Percentiles rank a stretch among this genome's conserved stretches.
Conservation (phyloP, 2,888 invertebrate genomes). For the Pedicia rivosa region DNA sequence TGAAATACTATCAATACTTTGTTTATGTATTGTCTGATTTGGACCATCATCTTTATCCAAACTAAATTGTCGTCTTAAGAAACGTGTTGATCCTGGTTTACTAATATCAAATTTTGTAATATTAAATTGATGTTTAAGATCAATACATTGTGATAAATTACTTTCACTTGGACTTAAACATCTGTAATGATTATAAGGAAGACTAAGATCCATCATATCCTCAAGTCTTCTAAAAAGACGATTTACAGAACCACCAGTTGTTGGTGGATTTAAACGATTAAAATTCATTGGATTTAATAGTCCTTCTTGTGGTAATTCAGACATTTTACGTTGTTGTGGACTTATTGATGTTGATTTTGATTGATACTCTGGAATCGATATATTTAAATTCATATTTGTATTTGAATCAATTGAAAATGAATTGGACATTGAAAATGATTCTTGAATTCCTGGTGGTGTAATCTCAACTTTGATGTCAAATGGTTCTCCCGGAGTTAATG, state of each 20-base stretch:
- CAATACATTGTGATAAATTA: conserved; percentile 27
- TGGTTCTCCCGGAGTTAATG: conserved; percentile 25
- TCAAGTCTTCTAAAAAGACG: conserved; percentile 30
- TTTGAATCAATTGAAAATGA: conserved; percentile 30
- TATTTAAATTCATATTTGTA: conserved; percentile 21
- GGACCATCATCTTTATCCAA: conserved; percentile 48
- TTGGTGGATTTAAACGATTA: conserved; percentile 21
- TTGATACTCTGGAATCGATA: conserved; percentile 8
- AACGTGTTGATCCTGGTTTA: conserved; percentile 32
- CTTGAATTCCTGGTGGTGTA: conserved; percentile 24
- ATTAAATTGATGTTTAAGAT: conserved; percentile 19
- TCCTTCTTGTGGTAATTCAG: conserved; percentile 26
- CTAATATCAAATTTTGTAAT: conserved; percentile 11
- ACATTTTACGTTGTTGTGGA: conserved; percentile 22
- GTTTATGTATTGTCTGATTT: conserved; percentile 10
- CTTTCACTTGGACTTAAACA: conserved; percentile 48
- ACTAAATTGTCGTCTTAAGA: conserved; percentile 50
- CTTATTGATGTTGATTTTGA: conserved; percentile 11
- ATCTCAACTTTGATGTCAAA: conserved; percentile 32
- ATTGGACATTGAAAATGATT: conserved; percentile 19
- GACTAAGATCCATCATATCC: conserved; percentile 44
- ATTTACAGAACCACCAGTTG: conserved; percentile 24
- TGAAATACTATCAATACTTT: not conserved
- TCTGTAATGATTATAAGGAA: conserved; percentile 59
- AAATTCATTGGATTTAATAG: conserved; percentile 27